These are phyloP conservation scores for Antidorcas marsupialis DNA, from an alignment of 2,113 vertebrate genomes.

Conservation along the genomic window DNA sequence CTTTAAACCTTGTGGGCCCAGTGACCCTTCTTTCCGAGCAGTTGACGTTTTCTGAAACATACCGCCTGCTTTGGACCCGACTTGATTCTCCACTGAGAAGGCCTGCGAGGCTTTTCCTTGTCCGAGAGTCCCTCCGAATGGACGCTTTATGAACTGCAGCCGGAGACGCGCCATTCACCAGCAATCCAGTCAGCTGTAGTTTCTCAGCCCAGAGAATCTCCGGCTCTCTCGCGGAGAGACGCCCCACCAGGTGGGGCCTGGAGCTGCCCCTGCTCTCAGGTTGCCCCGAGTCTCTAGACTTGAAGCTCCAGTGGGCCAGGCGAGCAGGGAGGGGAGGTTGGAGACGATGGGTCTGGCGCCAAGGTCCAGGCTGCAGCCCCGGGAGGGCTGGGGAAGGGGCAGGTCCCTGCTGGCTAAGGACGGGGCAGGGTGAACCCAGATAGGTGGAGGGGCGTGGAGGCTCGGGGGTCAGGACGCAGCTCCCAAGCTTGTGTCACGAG, in stretches of 20 bases:
- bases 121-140: slow-evolving; percentile 65
- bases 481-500: fast-evolving
- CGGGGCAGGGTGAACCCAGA: neutral
- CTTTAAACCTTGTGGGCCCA: neutral
- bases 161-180: neutral
- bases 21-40: neutral
- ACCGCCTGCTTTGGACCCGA: neutral
- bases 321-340: neutral
- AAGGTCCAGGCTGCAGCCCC: neutral
- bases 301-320: neutral
- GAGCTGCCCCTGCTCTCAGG: neutral
- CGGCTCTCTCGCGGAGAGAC: fast-evolving
- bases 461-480: fast-evolving
- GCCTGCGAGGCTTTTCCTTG: neutral
- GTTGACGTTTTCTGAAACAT: neutral
- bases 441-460: fast-evolving
- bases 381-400: neutral
- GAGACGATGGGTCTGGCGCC: neutral
- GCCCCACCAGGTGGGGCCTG: neutral
- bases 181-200: neutral
- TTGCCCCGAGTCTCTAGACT: neutral
- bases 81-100: neutral
- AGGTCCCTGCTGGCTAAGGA: neutral
- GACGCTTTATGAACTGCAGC: slow-evolving; percentile 5
- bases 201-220: neutral